Base-by-base conservation (phyloP, 2,888 invertebrate species). In the Nomada ruficornis region DNA sequence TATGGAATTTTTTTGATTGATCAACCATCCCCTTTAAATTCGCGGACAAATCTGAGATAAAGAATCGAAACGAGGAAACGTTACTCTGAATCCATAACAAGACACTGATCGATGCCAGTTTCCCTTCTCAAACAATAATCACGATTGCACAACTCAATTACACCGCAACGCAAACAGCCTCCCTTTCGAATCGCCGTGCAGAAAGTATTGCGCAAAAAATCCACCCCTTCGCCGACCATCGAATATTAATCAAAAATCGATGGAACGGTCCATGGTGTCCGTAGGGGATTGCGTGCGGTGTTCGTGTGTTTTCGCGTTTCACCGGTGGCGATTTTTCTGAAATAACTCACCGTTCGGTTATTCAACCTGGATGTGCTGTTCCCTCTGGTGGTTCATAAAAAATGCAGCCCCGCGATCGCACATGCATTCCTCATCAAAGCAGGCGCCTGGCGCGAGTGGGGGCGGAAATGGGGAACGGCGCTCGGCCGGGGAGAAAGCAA, bases 341-440 rank as follows among this genome's bases (percentile, higher is more conserved):
- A 77, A 77, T 42, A 62, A 63, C 78, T 18, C 52, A 11, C 4
- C 47, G 77, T 69, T 77, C 64, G 77, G 59, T 79, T 69, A 69
- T 77, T 69, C 69, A 29, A 47, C 9, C 23, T 44, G 2, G 23
- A n/a, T 20, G 15, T 44, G 11, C 7, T 44, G 64, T 15, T 29
- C 63, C 60, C 59, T n/a, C 36, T 18, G 26, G 72, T 47, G 60
- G 44, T 11, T 72, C 63, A 80, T 80, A 80, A 79, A 82, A 81
- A 82, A 81, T 81, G 82, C 82, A 81, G 59, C 20, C n/a, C 76
- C 42, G 62, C 72, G 82, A 81, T 81, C 76, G 54, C 54, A 62
- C 47, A 26, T 81, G 75, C 75, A 75, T 81, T 63, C 73, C 80
- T 73, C 80, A 73, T 80, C 80, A 80, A 80, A 73, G 55, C 57